Evolutionary conservation across 1,140 invertebrate species (phyloP).

Genomic region (Caenorhabditis briggsae): DNA sequence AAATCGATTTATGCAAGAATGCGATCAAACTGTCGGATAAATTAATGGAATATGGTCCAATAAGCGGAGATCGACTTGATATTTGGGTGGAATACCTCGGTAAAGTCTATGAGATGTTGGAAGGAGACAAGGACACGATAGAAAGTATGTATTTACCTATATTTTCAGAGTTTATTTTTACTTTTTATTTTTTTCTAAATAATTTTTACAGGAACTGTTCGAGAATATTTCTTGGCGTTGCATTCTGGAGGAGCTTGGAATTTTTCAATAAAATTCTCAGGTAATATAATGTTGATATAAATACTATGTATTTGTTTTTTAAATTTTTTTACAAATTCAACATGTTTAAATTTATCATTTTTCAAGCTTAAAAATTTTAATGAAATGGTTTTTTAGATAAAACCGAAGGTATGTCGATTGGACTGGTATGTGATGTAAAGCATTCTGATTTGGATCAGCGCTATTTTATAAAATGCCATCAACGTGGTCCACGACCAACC

Average conservation of each 20-base stretch:
- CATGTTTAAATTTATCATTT: too few relatives aligned
- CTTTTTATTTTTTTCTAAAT: too few relatives aligned
- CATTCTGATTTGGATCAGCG: neutral
- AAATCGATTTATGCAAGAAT: neutral
- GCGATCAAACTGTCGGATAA: neutral
- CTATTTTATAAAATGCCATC: neutral
- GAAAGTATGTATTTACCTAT: neutral
- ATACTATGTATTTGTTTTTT: neutral
- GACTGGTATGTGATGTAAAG: neutral
- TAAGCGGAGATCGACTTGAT: neutral
- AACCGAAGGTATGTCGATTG: neutral
- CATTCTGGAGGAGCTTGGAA: neutral
- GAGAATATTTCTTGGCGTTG: neutral
- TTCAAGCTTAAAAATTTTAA: neutral
- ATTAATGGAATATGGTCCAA: neutral
- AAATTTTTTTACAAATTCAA: too few relatives aligned
- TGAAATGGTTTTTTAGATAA: constrained; percentile 1
- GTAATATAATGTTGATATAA: neutral
- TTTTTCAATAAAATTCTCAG: neutral
- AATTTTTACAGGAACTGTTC: neutral
- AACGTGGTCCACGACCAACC: neutral
- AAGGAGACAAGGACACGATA: neutral
- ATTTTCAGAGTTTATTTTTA: neutral
- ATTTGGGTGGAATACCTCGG: neutral
- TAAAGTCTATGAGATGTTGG: neutral